A percentile compares a stretch with the other conserved stretches of the same genome.
phyloP scores from a whole-genome alignment of 2,113 vertebrate species.

The Gallinago undulata region DNA sequence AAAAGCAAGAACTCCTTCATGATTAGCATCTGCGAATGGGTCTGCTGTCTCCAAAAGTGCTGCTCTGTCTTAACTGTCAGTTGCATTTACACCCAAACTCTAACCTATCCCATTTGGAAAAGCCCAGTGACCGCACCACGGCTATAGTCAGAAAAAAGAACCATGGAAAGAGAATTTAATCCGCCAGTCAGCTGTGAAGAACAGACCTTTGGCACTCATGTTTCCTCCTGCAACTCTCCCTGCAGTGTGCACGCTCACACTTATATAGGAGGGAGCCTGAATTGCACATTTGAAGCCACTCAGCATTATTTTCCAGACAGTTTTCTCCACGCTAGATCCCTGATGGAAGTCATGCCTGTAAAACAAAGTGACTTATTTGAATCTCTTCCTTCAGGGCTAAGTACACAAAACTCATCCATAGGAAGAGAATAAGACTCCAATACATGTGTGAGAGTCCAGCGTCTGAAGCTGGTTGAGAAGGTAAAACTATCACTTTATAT shows the following conservation, averaged over 20 bases:
- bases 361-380: slow-evolving; percentile 52
- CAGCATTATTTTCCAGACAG: slow-evolving; percentile 56
- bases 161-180: neutral
- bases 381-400: slow-evolving; percentile 30
- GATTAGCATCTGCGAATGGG: neutral
- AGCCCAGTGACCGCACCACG: neutral
- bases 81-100: neutral
- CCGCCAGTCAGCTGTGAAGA: neutral
- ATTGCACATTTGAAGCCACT: slow-evolving; percentile 47
- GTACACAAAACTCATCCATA: neutral
- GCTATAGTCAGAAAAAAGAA: neutral
- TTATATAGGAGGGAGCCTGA: neutral
- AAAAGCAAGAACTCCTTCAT: neutral
- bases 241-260: neutral
- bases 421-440: neutral
- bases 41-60: neutral
- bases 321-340: slow-evolving; percentile 26
- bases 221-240: neutral
- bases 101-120: neutral
- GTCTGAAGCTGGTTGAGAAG: neutral
- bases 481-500: neutral
- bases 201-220: slow-evolving; percentile 27
- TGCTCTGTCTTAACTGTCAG: neutral
- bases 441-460: neutral
- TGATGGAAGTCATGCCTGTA: slow-evolving; percentile 50